Base-by-base conservation (phyloP, 2,888 invertebrate species). In the Synanthedon vespiformis region DNA sequence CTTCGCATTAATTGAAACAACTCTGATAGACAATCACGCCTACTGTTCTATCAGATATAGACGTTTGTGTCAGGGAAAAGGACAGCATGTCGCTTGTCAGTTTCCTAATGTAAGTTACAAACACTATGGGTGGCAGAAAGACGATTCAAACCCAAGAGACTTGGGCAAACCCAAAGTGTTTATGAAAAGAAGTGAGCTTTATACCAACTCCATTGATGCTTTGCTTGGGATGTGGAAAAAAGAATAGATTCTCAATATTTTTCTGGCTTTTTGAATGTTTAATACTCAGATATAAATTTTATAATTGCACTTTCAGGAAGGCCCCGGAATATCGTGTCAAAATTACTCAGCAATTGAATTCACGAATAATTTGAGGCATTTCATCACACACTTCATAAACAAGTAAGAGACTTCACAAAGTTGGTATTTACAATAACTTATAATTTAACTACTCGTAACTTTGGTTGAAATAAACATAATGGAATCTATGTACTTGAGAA, bases 11-110 rank as follows among this genome's bases (percentile, higher is more conserved):
- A 18, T 22, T 12, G 12, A 48, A 16, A 16, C 16, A 16, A 2
- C 22, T 16, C 12, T 16, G 8, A 48, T 61, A 13, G 77, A 80
- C 3, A 84, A 84, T 16, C 63, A 68, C 5, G 76, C 72, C 1
- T 85, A 86, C 64, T 86, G 86, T 57, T 61, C 74, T 1, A 51
- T 69, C 4, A 61, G 81, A 18, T 83, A 80, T 60, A 60, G 74
- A 11, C 62, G 80, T 2, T 68, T 86, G 4, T 86, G 86, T 55
- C 76, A 78, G 53, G 83, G 79, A 1, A 86, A 84, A 50, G 85
- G 86, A 0, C 58, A 57, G 0, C 86, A 86, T 56, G 70, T 86
- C 0, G 85, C 71, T 2, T 86, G 86, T 55, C 77, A 77, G 57
- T 86, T 75, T 55, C 70, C 80, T 34, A 59, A 67, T 54, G 86